Conservation (phyloP, 2,113 vertebrate species). For the Eudorcas thomsonii region DNA sequence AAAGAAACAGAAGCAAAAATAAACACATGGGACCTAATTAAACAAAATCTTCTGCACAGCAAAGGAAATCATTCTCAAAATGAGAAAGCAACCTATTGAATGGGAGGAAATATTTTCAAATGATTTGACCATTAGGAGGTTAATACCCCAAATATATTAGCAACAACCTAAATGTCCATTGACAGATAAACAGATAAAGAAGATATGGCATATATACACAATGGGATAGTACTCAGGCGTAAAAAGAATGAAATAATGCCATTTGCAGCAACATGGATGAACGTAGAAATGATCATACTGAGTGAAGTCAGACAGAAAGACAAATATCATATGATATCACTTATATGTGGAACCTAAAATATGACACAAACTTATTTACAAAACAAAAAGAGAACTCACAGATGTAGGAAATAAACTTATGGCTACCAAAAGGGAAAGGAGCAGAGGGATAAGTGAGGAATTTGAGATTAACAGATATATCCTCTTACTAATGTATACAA, state of each 20-base stretch:
- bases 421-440: neutral
- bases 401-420: neutral
- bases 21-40: neutral
- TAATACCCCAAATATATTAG: neutral
- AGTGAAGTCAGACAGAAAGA: neutral
- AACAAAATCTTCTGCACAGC: neutral
- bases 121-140: neutral
- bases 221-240: neutral
- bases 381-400: neutral
- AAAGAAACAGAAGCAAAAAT: neutral
- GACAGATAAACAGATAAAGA: neutral
- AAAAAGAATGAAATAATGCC: neutral
- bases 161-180: neutral
- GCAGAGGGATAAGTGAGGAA: neutral
- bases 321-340: neutral
- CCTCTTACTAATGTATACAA: neutral
- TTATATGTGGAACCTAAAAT: neutral
- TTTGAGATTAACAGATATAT: neutral
- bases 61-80: neutral
- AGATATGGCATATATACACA: neutral
- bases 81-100: neutral
- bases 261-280: neutral
- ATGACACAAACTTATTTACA: neutral
- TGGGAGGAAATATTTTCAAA: neutral
- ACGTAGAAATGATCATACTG: neutral